Conservation (phyloP, 2,888 invertebrate species). For the Danaus chrysippus region DNA sequence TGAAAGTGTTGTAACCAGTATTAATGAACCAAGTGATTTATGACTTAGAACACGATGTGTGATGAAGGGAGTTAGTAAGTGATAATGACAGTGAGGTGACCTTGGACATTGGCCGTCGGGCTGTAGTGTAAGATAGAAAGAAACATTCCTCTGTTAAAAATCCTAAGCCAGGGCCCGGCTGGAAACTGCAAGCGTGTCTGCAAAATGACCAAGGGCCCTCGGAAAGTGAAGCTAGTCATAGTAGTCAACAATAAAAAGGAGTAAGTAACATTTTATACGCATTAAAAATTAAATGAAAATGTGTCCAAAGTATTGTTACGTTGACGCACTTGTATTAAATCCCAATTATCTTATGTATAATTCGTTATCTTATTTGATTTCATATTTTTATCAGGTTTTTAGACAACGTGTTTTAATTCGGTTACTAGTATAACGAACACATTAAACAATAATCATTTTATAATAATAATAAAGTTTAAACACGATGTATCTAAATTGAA, state of each 20-base stretch:
- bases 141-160: constrained; percentile 77
- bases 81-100: constrained; percentile 69
- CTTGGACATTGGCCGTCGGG: constrained; percentile 49
- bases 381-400: constrained; percentile 1
- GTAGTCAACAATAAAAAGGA: constrained; percentile 80
- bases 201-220: constrained; percentile 80
- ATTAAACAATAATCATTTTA: no score
- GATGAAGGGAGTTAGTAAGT: constrained; percentile 49
- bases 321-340: background rate
- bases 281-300: no score
- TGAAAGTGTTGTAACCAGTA: constrained; percentile 49
- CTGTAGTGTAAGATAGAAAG: constrained; percentile 52
- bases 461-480: no score
- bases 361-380: constrained; percentile 6
- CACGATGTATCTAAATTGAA: no score
- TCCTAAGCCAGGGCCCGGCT: constrained; percentile 72
- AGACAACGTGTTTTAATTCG: background rate
- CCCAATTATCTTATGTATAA: constrained; percentile 2
- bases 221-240: constrained; percentile 79
- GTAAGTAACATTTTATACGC: constrained; percentile 57
- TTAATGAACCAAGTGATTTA: constrained; percentile 53
- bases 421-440: background rate
- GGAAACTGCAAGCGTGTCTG: constrained; percentile 68
- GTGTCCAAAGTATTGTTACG: no score
- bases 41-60: constrained; percentile 45